phyloP scores from a whole-genome alignment of 2,113 vertebrate species.

The Puma concolor region DNA sequence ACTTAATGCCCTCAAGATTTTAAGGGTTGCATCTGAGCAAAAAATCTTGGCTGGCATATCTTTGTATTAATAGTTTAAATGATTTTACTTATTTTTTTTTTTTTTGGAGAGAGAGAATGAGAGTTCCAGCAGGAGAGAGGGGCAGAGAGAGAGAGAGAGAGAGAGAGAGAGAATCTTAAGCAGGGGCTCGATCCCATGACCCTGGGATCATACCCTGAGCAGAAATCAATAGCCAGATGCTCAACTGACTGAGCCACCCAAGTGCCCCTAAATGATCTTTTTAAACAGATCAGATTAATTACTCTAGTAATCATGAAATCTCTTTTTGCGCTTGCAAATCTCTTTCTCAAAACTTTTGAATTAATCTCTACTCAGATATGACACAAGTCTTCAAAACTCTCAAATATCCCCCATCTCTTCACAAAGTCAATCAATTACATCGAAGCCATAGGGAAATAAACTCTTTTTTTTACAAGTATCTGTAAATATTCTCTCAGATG shows the following conservation, averaged over 20 bases:
- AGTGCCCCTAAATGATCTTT: not conserved
- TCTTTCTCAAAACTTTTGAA: not conserved
- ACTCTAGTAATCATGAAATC: not conserved
- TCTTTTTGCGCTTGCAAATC: conserved; percentile 36
- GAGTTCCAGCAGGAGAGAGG: no score
- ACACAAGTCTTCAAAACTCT: conserved; percentile 34
- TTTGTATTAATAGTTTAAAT: not conserved
- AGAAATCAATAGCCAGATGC: no score
- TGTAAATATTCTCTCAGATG: conserved; percentile 36
- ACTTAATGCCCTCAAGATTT: conserved; percentile 35
- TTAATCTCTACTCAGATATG: conserved; percentile 3
- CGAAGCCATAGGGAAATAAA: not conserved
- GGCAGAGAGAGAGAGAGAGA: no score
- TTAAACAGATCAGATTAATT: conserved; percentile 48
- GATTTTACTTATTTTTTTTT: not conserved
- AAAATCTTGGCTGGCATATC: not conserved
- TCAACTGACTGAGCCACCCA: no score
- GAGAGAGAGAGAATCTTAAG: no score
- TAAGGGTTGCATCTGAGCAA: conserved; percentile 46
- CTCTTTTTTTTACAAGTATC: not conserved
- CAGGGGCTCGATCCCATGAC: no score
- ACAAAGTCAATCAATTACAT: conserved; percentile 36
- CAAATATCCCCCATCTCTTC: conserved; percentile 19
- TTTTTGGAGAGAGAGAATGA: no score
- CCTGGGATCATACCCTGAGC: no score